These are phyloP conservation scores for Dicrostonyx torquatus DNA, from an alignment of 2,797 vertebrate species.

Conservation along the genomic window DNA sequence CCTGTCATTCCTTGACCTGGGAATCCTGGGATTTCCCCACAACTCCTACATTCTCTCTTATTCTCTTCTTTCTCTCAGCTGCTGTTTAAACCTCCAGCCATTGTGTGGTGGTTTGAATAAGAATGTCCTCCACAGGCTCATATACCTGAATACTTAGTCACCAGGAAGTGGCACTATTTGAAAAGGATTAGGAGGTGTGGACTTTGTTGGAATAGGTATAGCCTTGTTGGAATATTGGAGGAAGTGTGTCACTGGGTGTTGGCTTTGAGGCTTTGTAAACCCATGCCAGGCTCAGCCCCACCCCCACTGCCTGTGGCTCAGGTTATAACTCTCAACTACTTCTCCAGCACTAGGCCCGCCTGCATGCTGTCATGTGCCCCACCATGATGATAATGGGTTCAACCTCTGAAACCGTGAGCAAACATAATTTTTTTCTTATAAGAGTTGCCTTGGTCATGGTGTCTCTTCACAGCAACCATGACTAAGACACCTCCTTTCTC, in stretches of 20 bases:
- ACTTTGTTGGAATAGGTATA: background rate
- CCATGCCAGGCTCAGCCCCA: background rate
- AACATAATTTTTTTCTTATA: background rate
- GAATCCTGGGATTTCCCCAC: background rate
- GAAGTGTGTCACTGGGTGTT: background rate
- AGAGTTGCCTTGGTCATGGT: background rate
- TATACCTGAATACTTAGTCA: background rate
- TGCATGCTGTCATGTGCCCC: background rate
- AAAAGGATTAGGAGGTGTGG: background rate
- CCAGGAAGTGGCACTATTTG: background rate
- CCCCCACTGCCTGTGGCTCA: background rate
- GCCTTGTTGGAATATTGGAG: background rate
- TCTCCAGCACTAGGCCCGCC: background rate
- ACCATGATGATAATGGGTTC: background rate
- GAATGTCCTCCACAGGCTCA: background rate
- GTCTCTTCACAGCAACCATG: background rate
- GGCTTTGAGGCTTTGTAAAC: background rate
- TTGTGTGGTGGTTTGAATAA: background rate
- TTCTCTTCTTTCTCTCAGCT: background rate
- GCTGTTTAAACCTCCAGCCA: background rate
- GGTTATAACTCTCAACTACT: background rate
- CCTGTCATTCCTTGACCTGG: background rate
- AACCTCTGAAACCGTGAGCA: background rate
- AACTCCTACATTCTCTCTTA: background rate
- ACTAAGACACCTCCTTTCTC: background rate